Evolutionary conservation across 2,113 vertebrate genomes (phyloP), one percentile per base, ranked within the genome.

Genomic region (Tachysurus fulvidraco): DNA sequence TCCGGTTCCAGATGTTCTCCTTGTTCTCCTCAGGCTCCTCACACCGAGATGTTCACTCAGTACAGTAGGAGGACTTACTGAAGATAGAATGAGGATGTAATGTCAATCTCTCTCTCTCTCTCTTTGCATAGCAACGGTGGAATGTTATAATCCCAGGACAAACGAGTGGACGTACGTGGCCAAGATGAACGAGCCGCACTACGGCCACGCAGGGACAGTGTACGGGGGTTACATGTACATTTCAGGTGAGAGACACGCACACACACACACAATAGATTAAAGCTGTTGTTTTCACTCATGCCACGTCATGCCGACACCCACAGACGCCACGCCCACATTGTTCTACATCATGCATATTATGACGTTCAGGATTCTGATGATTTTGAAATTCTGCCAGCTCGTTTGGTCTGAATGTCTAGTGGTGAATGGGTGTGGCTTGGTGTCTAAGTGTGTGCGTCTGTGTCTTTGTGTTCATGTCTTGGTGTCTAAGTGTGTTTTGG

Each of bases 121-220:
- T 74, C 41, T 41, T 44, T 21, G 16, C 8, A 60, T 93, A 98
- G 98, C 98, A 80, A 99, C 98, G 13, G 98, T 99, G 91, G 98
- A 99, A 91, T 99, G 97, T 94, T 99, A 99, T 93, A 99, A 99
- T 91, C 98, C 98, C 81, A 96, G 98, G 91, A 98, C 97, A 89
- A 99, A 99, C 13, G 98, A 99, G 91, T 99, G 98, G 98, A 98
- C 96, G 80, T 99, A 98, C 25, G 98, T 99, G 19, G 98, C 98
- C 83, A 99, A 99, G 94, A 99, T 99, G 98, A 99, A 96, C 8
- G 98, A 99, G 88, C 98, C 98, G 19, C 98, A 99, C 93, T 99
- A 99, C 71, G 98, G 98, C 60, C 98, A 99, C 0, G 98, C 98
- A 85, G 98, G 98, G 84, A 99, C 98, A 0, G 98, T 99, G 8